Base-by-base conservation (phyloP, 2,113 vertebrate genomes). In the Nycticryphes semicollaris region DNA sequence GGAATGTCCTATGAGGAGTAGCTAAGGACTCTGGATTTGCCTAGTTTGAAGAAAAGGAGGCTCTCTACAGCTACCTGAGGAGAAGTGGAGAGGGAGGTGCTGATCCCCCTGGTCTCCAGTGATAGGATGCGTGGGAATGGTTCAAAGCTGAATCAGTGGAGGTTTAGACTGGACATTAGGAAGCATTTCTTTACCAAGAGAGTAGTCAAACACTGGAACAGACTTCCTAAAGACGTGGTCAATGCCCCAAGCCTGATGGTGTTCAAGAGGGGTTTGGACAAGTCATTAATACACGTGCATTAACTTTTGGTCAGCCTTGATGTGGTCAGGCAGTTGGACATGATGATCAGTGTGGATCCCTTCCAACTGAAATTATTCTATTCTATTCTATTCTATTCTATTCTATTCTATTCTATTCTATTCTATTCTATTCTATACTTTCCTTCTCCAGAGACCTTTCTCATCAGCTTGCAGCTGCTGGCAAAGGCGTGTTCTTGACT, bases 51-150 rank as follows among this genome's bases (percentile, higher is more conserved):
- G n/a, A 56, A 51, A 54, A 47, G 48, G 27, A 82, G 30, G 8
- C 14, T 69, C 25, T 51, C 23, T 80, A 20, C 45, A 69, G 19
- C 33, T 81, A 33, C 50, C 50, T 47, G 69, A 69, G 62, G 5
- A 5, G 10, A 89, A 13, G 14, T 13, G 18, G 48, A 93, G 68
- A 90, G 4, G 31, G 21, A 30, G 10, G 10, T n/a, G 48, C 41
- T 77, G 78, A 77, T 9, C 11, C 69, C 10, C 11, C 7, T 66
- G 27, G 18, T 6, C 47, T 56, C 25, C 72, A 64, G 64, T 53
- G 53, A 37, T 7, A 30, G 3, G 8, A 45, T 0, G 0, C 0
- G 1, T 51, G 27, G 37, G 22, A 76, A 68, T 50, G 28, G 8
- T 41, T 84, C 53, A 72, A 50, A 87, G 10, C 18, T 89, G 15